Conservation (phyloP, 2,888 invertebrate genomes). For the Luperina nickerlii region DNA sequence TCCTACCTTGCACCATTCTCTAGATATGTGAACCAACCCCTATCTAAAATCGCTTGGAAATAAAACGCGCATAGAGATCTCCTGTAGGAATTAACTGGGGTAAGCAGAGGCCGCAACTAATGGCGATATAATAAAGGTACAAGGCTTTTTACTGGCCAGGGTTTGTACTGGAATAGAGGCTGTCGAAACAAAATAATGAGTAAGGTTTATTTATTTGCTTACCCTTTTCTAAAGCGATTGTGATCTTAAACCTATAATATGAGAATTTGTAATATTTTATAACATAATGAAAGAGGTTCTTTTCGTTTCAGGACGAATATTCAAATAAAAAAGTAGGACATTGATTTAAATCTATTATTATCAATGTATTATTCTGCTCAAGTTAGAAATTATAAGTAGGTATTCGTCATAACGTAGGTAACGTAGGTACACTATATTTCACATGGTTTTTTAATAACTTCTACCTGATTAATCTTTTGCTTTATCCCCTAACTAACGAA, state of each 20-base stretch:
- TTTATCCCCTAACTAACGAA: no score
- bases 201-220: constrained; percentile 20
- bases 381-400: neutral
- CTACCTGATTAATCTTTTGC: neutral
- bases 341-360: neutral
- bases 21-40: constrained; percentile 78
- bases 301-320: neutral
- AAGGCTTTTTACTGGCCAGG: constrained; percentile 70
- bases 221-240: constrained; percentile 50
- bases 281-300: neutral
- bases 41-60: constrained; percentile 89
- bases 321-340: neutral
- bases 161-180: constrained; percentile 31
- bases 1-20: constrained; percentile 47
- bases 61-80: constrained; percentile 85
- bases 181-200: constrained; percentile 24
- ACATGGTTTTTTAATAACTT: neutral
- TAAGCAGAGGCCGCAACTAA: constrained; percentile 80
- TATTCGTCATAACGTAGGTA: neutral
- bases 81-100: constrained; percentile 85
- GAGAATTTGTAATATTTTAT: neutral
- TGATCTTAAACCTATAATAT: neutral
- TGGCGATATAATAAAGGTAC: constrained; percentile 86
- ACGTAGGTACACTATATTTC: no score
- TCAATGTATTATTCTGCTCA: no score